Base-by-base conservation (phyloP, 2,113 vertebrate species). In the Telmatochromis brachygnathus region DNA sequence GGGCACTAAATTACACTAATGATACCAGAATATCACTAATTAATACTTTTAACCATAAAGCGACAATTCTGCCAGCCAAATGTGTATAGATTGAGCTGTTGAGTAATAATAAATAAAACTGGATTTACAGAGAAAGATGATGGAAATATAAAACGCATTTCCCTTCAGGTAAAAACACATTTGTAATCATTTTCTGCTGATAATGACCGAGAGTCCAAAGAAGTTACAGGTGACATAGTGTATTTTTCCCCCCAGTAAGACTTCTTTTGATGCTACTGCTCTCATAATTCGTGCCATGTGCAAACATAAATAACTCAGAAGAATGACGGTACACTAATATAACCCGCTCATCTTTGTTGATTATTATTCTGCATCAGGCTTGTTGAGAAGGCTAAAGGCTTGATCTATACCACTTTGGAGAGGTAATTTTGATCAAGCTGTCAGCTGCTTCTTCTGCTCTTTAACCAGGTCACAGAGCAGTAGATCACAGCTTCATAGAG, bases 1-100 rank as follows among this genome's bases (percentile, higher is more conserved):
- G 19, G 73, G 80, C 91, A 94, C 92, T 96, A 96, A 96, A 97
- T 96, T 96, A 93, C 93, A 92, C 93, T 96, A 96, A 96, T 96
- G 95, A 96, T 95, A 90, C 94, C 94, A 91, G 95, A 96, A 96
- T 95, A 94, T 95, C 93, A 91, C 94, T 94, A 96, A 96, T 96
- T 96, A 95, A 96, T 96, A 95, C 93, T 90, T 88, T 88, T 87
- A 92, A 94, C 89, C 95, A 93, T 95, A 94, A 96, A 95, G 93
- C 81, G 77, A 92, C 87, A 89, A 87, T 94, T 95, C 95, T 90
- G 92, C 85, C 81, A 30, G 92, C 87, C 92, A 93, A 94, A 95
- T 88, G 87, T 90, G 91, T 90, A 95, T 93, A 91, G 80, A 91
- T 85, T 89, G 90, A 91, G 83, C 79, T 88, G 68, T 81, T 88